These are phyloP conservation scores for Lithophane socia DNA, from an alignment of 2,888 invertebrate species.

Conservation along the genomic window DNA sequence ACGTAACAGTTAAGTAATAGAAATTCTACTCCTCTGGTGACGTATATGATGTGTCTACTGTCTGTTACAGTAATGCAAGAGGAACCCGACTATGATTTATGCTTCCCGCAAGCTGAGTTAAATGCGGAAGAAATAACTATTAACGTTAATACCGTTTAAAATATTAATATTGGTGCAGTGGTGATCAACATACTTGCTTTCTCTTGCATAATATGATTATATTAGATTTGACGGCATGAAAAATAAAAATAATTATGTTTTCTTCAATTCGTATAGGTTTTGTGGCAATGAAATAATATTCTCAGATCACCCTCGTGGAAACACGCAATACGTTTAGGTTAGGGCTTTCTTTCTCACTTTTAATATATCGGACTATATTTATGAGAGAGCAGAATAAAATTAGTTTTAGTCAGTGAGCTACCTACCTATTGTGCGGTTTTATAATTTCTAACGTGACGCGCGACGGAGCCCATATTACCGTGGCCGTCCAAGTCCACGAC, in stretches of 20 bases:
- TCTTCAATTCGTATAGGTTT: neutral
- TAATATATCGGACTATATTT: too few species aligned
- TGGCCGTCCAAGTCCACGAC: too few species aligned
- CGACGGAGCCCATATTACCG: too few species aligned
- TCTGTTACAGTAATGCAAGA: constrained; percentile 12
- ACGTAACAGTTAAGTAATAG: constrained; percentile 18
- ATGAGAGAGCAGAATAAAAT: too few species aligned
- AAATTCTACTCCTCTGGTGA: constrained; percentile 26
- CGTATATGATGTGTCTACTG: constrained; percentile 10
- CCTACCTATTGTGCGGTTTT: too few species aligned
- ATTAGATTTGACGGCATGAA: neutral
- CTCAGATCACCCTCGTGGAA: neutral
- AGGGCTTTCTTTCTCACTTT: too few species aligned
- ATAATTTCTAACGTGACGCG: too few species aligned
- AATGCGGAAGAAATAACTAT: constrained; percentile 58
- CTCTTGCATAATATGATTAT: neutral
- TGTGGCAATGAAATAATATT: neutral
- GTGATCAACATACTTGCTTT: neutral
- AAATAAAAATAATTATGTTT: neutral
- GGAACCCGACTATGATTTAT: constrained; percentile 55
- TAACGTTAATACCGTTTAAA: constrained; percentile 49
- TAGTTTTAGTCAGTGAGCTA: too few species aligned
- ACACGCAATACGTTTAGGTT: neutral
- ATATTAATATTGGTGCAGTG: constrained; percentile 15
- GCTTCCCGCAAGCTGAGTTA: constrained; percentile 37